Conservation (phyloP, 2,113 vertebrate species). For the Empidonax traillii region DNA sequence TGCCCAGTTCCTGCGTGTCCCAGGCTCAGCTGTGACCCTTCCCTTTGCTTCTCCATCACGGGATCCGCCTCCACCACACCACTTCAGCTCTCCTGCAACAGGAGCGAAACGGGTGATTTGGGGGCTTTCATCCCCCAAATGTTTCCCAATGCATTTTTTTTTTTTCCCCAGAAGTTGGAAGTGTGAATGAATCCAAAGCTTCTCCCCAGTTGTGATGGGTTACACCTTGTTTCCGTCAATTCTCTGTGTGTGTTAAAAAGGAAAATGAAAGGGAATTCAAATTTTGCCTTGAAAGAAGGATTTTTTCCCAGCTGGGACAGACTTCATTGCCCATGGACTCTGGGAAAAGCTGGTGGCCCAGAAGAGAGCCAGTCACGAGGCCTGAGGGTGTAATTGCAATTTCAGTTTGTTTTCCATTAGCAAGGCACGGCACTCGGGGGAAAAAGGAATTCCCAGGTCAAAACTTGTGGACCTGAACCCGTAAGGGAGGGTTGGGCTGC, state of each 20-base stretch:
- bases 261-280: background rate
- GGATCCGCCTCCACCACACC: background rate
- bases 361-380: background rate
- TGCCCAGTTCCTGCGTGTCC: background rate
- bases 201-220: no score
- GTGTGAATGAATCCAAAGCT: background rate
- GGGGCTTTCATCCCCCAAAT: no score
- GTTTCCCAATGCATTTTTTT: background rate
- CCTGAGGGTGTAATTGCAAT: background rate
- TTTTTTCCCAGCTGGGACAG: background rate
- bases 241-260: background rate
- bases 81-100: background rate
- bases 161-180: background rate
- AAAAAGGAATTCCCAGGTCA: background rate
- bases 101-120: background rate
- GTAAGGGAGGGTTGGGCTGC: rapidly evolving
- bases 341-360: background rate
- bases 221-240: background rate
- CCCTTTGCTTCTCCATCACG: background rate
- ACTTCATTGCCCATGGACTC: background rate
- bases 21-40: background rate
- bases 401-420: background rate
- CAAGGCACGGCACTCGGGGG: background rate
- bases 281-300: background rate
- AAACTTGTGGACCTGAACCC: background rate